These are phyloP conservation scores for Achroia grisella DNA, from an alignment of 1,140 invertebrate species.

Conservation along the genomic window DNA sequence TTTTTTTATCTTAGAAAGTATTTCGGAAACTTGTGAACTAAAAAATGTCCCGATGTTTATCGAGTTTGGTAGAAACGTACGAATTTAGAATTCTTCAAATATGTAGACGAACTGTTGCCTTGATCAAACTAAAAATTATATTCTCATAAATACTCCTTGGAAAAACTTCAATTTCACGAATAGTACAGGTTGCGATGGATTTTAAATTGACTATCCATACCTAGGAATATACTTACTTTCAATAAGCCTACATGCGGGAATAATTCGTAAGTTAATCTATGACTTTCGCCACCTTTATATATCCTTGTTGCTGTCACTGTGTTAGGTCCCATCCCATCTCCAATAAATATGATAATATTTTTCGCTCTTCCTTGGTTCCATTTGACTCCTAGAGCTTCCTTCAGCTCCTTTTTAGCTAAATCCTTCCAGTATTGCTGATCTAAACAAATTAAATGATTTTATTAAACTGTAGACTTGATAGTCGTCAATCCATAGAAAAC, in stretches of 20 bases:
- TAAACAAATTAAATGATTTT: constrained; percentile 23
- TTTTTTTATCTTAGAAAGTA: too few relatives aligned
- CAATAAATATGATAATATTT: constrained; percentile 94
- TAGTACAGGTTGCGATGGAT: too few relatives aligned
- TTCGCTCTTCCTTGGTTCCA: constrained; percentile 81
- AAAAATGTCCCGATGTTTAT: too few relatives aligned
- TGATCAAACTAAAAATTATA: background rate
- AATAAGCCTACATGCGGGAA: constrained; percentile 88
- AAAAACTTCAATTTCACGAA: too few relatives aligned
- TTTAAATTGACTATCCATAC: background rate
- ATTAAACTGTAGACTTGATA: too few relatives aligned
- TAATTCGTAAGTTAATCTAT: constrained; percentile 84
- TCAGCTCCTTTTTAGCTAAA: constrained; percentile 74
- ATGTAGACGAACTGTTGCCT: too few relatives aligned
- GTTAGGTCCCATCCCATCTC: constrained; percentile 95
- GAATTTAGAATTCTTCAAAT: too few relatives aligned
- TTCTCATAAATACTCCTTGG: too few relatives aligned
- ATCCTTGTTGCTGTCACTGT: constrained; percentile 91
- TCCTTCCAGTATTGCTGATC: constrained; percentile 75
- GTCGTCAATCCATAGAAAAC: too few relatives aligned
- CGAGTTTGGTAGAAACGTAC: too few relatives aligned
- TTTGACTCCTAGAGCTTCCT: constrained; percentile 75
- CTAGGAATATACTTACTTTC: constrained; percentile 78
- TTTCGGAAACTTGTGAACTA: too few relatives aligned
- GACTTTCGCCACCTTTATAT: constrained; percentile 80